phyloP scores from a whole-genome alignment of 2,797 vertebrate species.

The Lemur catta region DNA sequence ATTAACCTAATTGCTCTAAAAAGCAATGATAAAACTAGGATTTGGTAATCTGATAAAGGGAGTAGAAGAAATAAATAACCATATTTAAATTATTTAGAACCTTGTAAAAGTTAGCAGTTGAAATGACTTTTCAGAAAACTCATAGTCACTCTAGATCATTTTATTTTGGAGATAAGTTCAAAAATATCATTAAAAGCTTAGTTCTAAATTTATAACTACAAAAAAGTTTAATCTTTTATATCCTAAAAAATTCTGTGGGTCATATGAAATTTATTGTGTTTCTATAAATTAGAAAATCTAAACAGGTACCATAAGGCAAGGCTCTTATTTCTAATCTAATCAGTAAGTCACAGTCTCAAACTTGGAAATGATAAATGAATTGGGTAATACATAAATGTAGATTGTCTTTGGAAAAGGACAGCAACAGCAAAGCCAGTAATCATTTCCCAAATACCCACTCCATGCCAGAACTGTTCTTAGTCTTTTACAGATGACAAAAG shows the following conservation, averaged over 20 bases:
- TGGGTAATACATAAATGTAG: background rate
- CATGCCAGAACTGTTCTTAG: background rate
- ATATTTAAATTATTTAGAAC: slow-evolving; percentile 8
- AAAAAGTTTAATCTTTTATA: slow-evolving; percentile 1
- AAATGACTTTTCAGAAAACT: background rate
- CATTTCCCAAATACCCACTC: background rate
- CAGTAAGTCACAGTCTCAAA: background rate
- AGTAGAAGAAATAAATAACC: background rate
- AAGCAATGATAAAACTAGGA: background rate
- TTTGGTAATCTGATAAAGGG: background rate
- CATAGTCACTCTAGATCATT: background rate
- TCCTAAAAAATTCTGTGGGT: background rate
- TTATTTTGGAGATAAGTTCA: background rate
- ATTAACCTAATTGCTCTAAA: background rate
- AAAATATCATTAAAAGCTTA: background rate
- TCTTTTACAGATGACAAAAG: background rate
- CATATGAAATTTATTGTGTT: background rate
- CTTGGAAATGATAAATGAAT: background rate
- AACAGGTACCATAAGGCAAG: background rate
- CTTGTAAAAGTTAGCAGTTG: background rate
- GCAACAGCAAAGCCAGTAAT: background rate
- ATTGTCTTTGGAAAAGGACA: background rate
- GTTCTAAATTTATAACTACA: background rate
- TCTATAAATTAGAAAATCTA: background rate
- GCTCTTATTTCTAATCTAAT: background rate